Evolutionary conservation across 2,888 invertebrate species (phyloP).

Genomic region (Hypercompe scribonia): DNA sequence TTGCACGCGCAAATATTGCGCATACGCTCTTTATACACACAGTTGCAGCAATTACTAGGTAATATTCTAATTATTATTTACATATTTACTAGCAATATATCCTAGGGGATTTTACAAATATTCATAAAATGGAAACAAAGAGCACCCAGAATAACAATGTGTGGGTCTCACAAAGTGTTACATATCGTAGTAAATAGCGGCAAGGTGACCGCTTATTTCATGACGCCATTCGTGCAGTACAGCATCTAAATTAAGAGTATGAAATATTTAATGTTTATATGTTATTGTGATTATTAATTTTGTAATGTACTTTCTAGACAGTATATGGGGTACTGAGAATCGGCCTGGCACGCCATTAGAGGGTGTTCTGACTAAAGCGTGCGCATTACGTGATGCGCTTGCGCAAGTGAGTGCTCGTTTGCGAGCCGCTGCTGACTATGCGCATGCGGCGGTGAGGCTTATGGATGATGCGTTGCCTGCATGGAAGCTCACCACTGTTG

Average conservation of each 20-base stretch:
- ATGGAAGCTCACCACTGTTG: constrained; percentile 79
- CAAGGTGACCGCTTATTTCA: too few relatives aligned
- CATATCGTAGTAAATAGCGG: too few relatives aligned
- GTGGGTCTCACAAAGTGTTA: too few relatives aligned
- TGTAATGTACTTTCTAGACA: constrained; percentile 55
- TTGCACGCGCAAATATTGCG: constrained; percentile 74
- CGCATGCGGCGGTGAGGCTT: constrained; percentile 69
- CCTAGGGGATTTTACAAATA: too few relatives aligned
- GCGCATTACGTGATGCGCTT: constrained; percentile 74
- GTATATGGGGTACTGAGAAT: constrained; percentile 64
- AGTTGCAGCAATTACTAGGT: constrained; percentile 71
- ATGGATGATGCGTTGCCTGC: constrained; percentile 77
- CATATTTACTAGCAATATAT: neutral
- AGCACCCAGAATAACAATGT: too few relatives aligned
- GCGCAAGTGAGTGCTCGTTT: constrained; percentile 73
- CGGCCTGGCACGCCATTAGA: constrained; percentile 72
- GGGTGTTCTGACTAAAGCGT: constrained; percentile 62
- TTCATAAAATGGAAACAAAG: too few relatives aligned
- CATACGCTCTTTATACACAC: constrained; percentile 67
- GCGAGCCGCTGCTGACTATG: constrained; percentile 76
- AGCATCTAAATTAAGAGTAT: too few relatives aligned
- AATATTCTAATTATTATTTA: constrained; percentile 16
- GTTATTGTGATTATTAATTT: too few relatives aligned
- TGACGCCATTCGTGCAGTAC: too few relatives aligned
- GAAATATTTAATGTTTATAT: too few relatives aligned